Evolutionary conservation across 92 coral and sea anemone species (phyloP).

Genomic region (Porites evermanni): DNA sequence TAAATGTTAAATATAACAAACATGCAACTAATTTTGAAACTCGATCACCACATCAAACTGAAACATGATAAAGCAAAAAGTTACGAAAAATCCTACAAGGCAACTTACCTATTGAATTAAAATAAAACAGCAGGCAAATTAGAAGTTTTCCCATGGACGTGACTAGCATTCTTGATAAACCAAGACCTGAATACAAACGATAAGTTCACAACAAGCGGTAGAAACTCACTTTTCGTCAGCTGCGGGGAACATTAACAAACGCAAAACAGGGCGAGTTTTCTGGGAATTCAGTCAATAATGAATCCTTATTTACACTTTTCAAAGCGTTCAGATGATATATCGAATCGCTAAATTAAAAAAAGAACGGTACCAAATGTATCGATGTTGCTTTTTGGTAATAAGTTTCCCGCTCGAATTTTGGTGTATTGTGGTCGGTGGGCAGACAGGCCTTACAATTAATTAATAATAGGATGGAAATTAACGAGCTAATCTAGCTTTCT

Average conservation of each 20-base stretch:
- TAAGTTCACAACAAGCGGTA: conserved; percentile 49
- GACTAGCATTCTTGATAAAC: conserved; percentile 34
- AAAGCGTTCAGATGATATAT: background rate
- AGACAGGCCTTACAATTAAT: conserved; percentile 62
- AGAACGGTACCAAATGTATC: background rate
- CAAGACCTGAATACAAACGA: conserved; percentile 36
- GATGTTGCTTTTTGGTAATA: conserved; percentile 25
- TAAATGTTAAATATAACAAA: background rate
- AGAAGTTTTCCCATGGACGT: conserved; percentile 27
- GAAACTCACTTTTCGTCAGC: conserved; percentile 22
- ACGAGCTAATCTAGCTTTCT: conserved; percentile 56
- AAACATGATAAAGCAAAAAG: background rate
- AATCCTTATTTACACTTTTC: background rate
- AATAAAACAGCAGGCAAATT: conserved; percentile 33
- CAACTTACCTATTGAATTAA: conserved; percentile 43
- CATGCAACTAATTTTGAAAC: background rate
- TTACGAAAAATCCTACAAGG: background rate
- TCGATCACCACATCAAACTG: background rate
- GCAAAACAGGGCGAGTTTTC: background rate
- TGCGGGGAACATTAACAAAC: conserved; percentile 37
- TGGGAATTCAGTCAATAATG: background rate
- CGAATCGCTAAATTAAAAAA: background rate
- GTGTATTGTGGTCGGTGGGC: conserved; percentile 27
- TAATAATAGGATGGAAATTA: conserved; percentile 57
- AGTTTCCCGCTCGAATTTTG: conserved; percentile 27